phyloP scores from a whole-genome alignment of 2,797 vertebrate genomes.

The Sarcophilus harrisii region DNA sequence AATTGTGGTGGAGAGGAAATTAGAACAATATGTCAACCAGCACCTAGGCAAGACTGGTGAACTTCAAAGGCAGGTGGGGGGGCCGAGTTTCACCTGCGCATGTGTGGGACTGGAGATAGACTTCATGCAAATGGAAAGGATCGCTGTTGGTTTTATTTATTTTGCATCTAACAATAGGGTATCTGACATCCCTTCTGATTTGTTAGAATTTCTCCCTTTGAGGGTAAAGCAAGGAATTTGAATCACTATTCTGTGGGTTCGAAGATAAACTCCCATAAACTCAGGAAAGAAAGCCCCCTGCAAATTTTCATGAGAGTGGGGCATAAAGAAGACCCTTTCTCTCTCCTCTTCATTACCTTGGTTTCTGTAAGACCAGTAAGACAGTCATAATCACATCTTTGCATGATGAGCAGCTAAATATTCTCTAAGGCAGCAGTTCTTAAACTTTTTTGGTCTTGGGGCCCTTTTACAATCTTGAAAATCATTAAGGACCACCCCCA shows the following conservation, averaged over 20 bases:
- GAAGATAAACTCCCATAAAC: background rate
- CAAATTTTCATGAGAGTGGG: background rate
- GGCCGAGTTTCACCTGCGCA: background rate
- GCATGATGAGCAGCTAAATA: background rate
- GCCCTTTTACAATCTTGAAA: background rate
- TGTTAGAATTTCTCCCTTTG: background rate
- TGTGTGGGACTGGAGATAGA: conserved; percentile 12
- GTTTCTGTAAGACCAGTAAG: background rate
- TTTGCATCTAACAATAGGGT: background rate
- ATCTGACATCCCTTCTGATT: background rate
- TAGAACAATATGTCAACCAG: conserved; percentile 36
- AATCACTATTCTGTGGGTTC: background rate
- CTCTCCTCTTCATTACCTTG: background rate
- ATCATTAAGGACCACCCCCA: background rate
- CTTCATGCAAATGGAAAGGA: background rate
- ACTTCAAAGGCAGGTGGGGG: conserved; percentile 6
- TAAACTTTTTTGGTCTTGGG: background rate
- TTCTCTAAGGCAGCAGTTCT: background rate
- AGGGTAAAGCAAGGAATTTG: background rate
- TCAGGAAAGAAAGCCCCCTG: background rate
- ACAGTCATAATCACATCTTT: background rate
- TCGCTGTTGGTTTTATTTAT: conserved; percentile 5
- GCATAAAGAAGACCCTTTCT: background rate
- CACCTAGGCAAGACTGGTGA: conserved; percentile 30
- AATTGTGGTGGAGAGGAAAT: conserved; percentile 23